Conservation (phyloP, 2,797 vertebrate species). For the Melanogrammus aeglefinus region DNA sequence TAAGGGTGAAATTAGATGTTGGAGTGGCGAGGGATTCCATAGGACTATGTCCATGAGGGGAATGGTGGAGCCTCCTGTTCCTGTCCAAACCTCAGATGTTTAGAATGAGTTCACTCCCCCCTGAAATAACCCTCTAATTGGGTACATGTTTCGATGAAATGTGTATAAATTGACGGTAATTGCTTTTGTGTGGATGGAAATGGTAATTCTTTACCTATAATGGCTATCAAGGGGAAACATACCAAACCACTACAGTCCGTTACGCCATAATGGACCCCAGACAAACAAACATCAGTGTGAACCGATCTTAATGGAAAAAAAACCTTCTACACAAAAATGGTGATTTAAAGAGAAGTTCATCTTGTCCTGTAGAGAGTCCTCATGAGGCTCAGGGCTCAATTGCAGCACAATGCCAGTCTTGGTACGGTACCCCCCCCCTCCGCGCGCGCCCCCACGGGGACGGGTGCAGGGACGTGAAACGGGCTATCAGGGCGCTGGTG, state of each 20-base stretch:
- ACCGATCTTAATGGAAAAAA: not conserved
- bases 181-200: conserved; percentile 76
- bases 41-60: conserved; percentile 40
- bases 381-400: conserved; percentile 58
- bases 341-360: conserved; percentile 59
- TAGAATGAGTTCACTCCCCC: conserved; percentile 47
- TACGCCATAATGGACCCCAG: conserved; percentile 48
- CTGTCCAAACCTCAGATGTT: conserved; percentile 65
- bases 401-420: no score
- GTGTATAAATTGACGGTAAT: conserved; percentile 76
- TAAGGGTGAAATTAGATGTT: conserved; percentile 69
- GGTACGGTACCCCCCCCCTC: not conserved
- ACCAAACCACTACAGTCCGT: conserved; percentile 58
- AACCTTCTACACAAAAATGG: conserved; percentile 41
- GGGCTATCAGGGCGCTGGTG: conserved; percentile 51
- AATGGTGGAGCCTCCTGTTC: conserved; percentile 39
- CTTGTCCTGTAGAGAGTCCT: conserved; percentile 52
- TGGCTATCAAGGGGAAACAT: conserved; percentile 65
- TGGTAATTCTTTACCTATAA: conserved; percentile 67
- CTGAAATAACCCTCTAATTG: conserved; percentile 71
- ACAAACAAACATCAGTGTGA: not conserved
- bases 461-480: conserved; percentile 56
- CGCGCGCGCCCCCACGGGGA: conserved; percentile 52
- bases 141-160: conserved; percentile 71
- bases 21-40: conserved; percentile 43